Conservation (phyloP, 2,797 vertebrate species). For the Coccyzus lansbergi region DNA sequence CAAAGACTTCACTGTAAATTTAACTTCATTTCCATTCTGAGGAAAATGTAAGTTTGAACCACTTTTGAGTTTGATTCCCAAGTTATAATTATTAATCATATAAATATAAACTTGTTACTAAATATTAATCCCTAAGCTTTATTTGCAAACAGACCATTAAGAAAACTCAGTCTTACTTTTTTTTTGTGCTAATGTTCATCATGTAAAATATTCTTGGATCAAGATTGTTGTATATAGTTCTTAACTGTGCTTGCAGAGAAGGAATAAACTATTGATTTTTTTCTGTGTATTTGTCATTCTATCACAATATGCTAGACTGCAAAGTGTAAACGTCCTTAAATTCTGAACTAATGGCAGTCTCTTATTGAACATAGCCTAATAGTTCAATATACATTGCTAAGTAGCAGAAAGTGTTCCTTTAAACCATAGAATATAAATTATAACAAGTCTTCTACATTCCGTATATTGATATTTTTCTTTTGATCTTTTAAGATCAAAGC, state of each 20-base stretch:
- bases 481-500: neutral
- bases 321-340: neutral
- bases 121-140: neutral
- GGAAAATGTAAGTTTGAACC: neutral
- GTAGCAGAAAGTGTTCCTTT: neutral
- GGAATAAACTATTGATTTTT: neutral
- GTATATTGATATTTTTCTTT: neutral
- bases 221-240: neutral
- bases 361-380: neutral
- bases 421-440: neutral
- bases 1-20: neutral
- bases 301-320: neutral
- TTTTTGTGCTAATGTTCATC: neutral
- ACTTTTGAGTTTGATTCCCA: neutral
- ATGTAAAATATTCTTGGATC: neutral
- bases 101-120: constrained; percentile 1
- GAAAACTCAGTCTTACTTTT: neutral
- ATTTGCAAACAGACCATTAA: neutral
- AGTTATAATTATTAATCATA: neutral
- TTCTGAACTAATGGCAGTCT: neutral
- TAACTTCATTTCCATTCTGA: neutral
- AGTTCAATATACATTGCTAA: neutral
- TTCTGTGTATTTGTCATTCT: neutral
- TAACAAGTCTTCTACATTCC: neutral
- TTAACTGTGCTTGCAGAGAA: neutral